Conservation (phyloP, 2,797 vertebrate genomes). For the Lutjanus argentimaculatus region DNA sequence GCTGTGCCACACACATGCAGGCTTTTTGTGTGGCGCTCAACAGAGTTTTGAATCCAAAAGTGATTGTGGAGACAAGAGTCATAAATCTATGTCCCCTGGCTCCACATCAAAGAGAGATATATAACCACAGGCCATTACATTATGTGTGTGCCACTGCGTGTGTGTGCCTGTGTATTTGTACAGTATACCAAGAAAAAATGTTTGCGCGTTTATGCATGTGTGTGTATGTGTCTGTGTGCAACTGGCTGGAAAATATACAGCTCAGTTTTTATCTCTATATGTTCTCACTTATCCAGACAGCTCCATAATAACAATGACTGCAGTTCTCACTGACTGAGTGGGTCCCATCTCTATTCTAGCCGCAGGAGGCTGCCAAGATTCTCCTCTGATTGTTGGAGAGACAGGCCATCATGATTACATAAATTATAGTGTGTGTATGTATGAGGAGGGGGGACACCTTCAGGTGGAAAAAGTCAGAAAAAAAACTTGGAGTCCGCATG, state of each 20-base stretch:
- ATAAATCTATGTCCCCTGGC: slow-evolving; percentile 76
- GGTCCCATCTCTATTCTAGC: slow-evolving; percentile 30
- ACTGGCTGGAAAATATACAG: slow-evolving; percentile 50
- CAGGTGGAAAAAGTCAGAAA: slow-evolving; percentile 9
- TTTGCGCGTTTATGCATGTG: slow-evolving; percentile 17
- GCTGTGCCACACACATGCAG: slow-evolving; percentile 46
- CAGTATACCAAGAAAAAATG: slow-evolving; percentile 18
- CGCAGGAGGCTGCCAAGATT: slow-evolving; percentile 30
- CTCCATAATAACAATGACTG: slow-evolving; percentile 62
- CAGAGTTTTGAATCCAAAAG: slow-evolving; percentile 76
- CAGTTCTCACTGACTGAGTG: slow-evolving; percentile 44
- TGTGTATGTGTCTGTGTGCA: slow-evolving; percentile 18
- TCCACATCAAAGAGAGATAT: slow-evolving; percentile 64
- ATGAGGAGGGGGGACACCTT: slow-evolving; percentile 12
- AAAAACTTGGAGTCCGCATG: slow-evolving; percentile 25
- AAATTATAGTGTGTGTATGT: slow-evolving; percentile 28
- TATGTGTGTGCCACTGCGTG: slow-evolving; percentile 51
- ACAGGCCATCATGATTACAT: slow-evolving; percentile 42
- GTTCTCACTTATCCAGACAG: slow-evolving; percentile 60
- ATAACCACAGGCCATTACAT: slow-evolving; percentile 65
- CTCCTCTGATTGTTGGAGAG: slow-evolving; percentile 24
- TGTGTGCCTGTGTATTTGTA: slow-evolving; percentile 19
- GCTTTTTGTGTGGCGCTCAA: slow-evolving; percentile 41
- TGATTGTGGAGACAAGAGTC: slow-evolving; percentile 77
- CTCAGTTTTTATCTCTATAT: slow-evolving; percentile 50